Evolutionary conservation across 2,113 vertebrate genomes (phyloP).

Genomic region (Stegostoma tigrinum): DNA sequence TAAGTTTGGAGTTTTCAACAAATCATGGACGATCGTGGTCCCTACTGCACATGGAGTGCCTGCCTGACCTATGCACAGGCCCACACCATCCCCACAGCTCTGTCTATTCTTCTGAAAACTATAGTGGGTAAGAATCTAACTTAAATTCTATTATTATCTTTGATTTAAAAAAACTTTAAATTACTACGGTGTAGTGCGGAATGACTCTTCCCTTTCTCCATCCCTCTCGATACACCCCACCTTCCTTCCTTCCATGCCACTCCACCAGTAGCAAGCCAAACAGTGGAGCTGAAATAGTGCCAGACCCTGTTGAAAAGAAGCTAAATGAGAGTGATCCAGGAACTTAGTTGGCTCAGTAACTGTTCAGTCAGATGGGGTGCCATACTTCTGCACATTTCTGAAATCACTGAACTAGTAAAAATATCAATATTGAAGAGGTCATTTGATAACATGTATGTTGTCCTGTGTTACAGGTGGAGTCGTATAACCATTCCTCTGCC

Average conservation of each 20-base stretch:
- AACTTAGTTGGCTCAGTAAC: neutral
- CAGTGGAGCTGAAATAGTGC: neutral
- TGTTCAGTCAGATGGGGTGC: neutral
- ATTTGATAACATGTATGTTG: neutral
- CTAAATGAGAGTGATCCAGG: neutral
- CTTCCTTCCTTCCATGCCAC: too few relatives aligned
- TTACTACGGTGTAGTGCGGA: neutral
- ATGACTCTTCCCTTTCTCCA: neutral
- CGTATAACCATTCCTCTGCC: conserved; percentile 88
- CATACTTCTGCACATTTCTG: neutral
- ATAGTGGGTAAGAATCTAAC: conserved; percentile 74
- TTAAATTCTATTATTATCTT: neutral
- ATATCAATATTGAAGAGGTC: neutral
- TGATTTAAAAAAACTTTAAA: neutral
- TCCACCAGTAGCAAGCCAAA: neutral
- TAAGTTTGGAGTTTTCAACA: conserved; percentile 89
- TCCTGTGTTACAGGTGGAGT: conserved; percentile 73
- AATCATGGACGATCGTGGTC: conserved; percentile 92
- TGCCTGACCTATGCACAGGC: conserved; percentile 85
- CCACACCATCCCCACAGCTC: conserved; percentile 91
- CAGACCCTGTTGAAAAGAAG: neutral
- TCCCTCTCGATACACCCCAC: neutral
- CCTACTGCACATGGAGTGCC: conserved; percentile 83
- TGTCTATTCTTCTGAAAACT: conserved; percentile 90
- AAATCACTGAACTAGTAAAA: neutral